Evolutionary conservation across 1,140 invertebrate genomes (phyloP).

Genomic region (Probaryconus sp.): DNA sequence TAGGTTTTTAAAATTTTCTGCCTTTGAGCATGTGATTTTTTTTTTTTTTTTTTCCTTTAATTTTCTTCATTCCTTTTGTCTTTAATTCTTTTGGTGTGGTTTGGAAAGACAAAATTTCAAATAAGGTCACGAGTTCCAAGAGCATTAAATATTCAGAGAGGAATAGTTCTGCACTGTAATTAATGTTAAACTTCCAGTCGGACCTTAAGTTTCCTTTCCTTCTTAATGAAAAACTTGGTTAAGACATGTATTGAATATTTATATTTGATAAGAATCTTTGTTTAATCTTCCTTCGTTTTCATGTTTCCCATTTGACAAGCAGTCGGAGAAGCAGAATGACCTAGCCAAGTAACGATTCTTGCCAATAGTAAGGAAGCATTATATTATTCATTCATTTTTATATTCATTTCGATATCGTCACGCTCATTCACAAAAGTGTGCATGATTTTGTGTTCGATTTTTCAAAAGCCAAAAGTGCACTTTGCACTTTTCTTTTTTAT

Average conservation of each 20-base stretch:
- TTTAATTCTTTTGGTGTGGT: too few species aligned
- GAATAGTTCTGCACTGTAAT: too few species aligned
- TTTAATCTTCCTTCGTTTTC: constrained; percentile 72
- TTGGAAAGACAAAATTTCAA: too few species aligned
- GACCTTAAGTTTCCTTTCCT: too few species aligned
- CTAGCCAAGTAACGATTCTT: constrained; percentile 78
- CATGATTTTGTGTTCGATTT: neutral
- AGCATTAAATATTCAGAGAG: too few species aligned
- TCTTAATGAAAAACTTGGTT: too few species aligned
- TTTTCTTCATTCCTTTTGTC: too few species aligned
- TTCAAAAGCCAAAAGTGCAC: neutral
- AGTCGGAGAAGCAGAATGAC: constrained; percentile 76
- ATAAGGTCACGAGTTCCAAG: too few species aligned
- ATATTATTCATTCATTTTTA: constrained; percentile 28
- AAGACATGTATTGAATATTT: constrained; percentile 23
- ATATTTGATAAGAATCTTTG: constrained; percentile 19
- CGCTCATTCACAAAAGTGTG: constrained; percentile 4
- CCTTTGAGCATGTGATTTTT: too few species aligned
- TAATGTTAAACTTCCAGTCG: constrained; percentile 23
- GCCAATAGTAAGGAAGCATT: constrained; percentile 73
- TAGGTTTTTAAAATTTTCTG: too few species aligned
- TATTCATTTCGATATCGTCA: constrained; percentile 4
- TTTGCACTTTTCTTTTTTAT: constrained; percentile 2
- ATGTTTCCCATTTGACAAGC: constrained; percentile 75
- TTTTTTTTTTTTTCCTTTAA: too few species aligned